phyloP scores from a whole-genome alignment of 2,797 vertebrate species.

The Coccyzus lansbergi region DNA sequence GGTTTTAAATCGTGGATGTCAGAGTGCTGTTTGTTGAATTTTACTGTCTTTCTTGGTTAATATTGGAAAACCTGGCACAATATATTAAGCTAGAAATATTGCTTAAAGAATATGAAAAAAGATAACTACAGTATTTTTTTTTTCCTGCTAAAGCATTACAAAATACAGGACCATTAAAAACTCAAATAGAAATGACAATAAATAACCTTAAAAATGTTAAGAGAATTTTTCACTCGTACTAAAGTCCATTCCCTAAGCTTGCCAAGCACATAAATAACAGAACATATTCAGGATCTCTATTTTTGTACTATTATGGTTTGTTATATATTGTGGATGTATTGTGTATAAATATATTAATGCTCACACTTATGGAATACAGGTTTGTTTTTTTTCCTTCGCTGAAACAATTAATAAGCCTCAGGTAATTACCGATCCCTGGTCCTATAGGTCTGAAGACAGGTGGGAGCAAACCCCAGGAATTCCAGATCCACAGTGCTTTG shows the following conservation, averaged over 20 bases:
- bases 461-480: slow-evolving; percentile 70
- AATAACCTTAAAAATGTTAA: slow-evolving; percentile 70
- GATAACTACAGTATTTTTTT: slow-evolving; percentile 73
- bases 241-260: slow-evolving; percentile 73
- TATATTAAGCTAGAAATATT: slow-evolving; percentile 79
- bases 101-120: slow-evolving; percentile 79
- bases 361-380: slow-evolving; percentile 71
- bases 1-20: slow-evolving; percentile 71
- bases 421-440: slow-evolving; percentile 67
- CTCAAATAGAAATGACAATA: slow-evolving; percentile 75
- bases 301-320: slow-evolving; percentile 71
- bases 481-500: slow-evolving; percentile 65
- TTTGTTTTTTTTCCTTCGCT: slow-evolving; percentile 78
- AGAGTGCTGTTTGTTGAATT: slow-evolving; percentile 73
- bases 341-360: slow-evolving; percentile 76
- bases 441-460: slow-evolving; percentile 68
- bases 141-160: slow-evolving; percentile 80
- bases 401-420: slow-evolving; percentile 77
- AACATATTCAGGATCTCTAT: slow-evolving; percentile 73
- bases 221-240: slow-evolving; percentile 71
- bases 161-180: slow-evolving; percentile 80
- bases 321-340: slow-evolving; percentile 64
- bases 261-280: slow-evolving; percentile 69
- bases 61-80: slow-evolving; percentile 74
- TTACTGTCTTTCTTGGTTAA: slow-evolving; percentile 77